A percentile compares a stretch with the other conserved stretches of the same genome.
These are phyloP conservation scores for Lysandra bellargus DNA, from an alignment of 2,888 invertebrate species.

Conservation along the genomic window DNA sequence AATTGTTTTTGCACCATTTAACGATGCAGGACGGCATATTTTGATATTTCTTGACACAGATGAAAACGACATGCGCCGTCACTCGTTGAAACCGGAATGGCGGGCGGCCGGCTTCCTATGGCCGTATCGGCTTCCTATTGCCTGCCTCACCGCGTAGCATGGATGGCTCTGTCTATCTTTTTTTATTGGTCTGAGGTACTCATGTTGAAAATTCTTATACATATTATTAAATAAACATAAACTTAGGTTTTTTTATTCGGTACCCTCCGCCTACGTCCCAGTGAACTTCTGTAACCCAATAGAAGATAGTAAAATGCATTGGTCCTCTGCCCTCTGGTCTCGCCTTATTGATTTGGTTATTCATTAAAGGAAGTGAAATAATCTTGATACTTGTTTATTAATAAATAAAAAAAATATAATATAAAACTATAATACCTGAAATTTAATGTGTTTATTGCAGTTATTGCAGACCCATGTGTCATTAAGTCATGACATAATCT, in stretches of 20 bases:
- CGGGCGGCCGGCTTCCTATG: too few relatives aligned
- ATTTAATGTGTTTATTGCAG: not conserved
- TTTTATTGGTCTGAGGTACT: too few relatives aligned
- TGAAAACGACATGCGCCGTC: too few relatives aligned
- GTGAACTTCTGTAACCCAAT: not conserved
- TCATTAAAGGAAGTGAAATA: constrained; percentile 30
- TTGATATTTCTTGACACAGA: too few relatives aligned
- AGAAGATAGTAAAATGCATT: constrained; percentile 43
- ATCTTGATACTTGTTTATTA: constrained; percentile 38
- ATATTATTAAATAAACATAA: not conserved
- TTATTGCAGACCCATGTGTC: not conserved
- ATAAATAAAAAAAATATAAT: not conserved
- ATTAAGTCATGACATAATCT: not conserved
- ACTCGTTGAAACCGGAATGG: too few relatives aligned
- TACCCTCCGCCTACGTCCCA: constrained; percentile 11
- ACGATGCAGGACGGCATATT: too few relatives aligned
- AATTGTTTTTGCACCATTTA: too few relatives aligned
- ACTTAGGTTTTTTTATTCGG: not conserved
- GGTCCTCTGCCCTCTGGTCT: constrained; percentile 43
- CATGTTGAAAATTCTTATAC: not conserved
- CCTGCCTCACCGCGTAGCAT: too few relatives aligned
- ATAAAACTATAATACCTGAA: too few relatives aligned
- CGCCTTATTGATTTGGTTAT: constrained; percentile 48
- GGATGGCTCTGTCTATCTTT: too few relatives aligned
- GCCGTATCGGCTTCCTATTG: too few relatives aligned